phyloP scores from a whole-genome alignment of 2,888 invertebrate species.

The Conchocele bisecta region DNA sequence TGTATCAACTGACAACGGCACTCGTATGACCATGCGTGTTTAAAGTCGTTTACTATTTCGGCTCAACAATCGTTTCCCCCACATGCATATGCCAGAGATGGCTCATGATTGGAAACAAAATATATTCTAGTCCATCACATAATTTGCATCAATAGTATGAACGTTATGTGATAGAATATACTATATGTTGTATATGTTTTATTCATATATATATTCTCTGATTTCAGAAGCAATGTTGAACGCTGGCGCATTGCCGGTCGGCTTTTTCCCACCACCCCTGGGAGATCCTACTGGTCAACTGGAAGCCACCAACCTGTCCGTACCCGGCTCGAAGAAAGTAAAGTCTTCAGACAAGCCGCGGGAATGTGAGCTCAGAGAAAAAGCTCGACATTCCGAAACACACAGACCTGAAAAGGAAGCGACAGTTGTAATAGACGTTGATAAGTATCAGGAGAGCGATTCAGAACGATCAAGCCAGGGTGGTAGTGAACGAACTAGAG shows the following conservation, averaged over 20 bases:
- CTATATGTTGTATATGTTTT: no score
- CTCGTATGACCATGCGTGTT: no score
- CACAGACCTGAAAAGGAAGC: background rate
- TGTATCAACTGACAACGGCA: no score
- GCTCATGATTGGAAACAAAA: no score
- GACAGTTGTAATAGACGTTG: conserved; percentile 11
- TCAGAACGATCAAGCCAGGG: conserved; percentile 3
- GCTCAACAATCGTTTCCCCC: no score
- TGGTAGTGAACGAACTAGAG: conserved; percentile 45
- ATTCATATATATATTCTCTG: no score
- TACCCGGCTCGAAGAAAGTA: conserved; percentile 27
- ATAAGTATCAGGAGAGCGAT: conserved; percentile 8
- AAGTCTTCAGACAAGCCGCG: conserved; percentile 4
- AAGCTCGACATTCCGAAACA: conserved; percentile 25
- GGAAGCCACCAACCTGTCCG: conserved; percentile 54
- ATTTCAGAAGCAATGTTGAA: conserved; percentile 51
- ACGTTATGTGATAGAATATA: no score
- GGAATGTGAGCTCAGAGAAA: conserved; percentile 13
- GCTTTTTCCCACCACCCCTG: conserved; percentile 34
- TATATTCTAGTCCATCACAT: no score
- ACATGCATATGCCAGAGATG: no score
- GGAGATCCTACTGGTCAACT: conserved; percentile 22
- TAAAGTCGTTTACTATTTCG: no score
- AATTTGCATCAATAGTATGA: no score
- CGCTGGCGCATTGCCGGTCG: conserved; percentile 27